These are phyloP conservation scores for Rhinichthys osculus DNA, from an alignment of 2,797 vertebrate species.

Conservation along the genomic window DNA sequence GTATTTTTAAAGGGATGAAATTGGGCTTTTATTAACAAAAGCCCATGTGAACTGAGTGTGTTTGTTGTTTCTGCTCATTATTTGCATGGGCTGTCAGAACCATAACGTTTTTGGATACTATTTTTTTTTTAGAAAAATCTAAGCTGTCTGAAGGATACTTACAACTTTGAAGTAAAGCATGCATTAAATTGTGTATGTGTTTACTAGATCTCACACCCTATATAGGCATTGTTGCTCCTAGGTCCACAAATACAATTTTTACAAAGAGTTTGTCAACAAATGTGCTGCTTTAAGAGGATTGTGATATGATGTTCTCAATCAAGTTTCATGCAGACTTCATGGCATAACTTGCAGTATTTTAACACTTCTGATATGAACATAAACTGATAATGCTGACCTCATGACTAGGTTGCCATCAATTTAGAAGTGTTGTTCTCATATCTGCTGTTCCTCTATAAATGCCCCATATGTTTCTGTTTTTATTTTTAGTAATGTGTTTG, in stretches of 20 bases:
- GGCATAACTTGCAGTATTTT: background rate
- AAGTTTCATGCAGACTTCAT: background rate
- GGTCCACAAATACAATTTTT: background rate
- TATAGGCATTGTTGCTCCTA: background rate
- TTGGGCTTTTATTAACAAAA: background rate
- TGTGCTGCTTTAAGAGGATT: background rate
- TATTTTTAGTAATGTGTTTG: constrained; percentile 20
- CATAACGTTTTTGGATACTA: background rate
- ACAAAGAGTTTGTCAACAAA: background rate
- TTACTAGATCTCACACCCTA: background rate
- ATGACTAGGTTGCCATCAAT: background rate
- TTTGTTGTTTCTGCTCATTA: background rate
- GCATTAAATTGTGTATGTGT: background rate
- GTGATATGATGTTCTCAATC: background rate
- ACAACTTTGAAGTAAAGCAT: constrained; percentile 1
- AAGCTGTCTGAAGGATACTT: constrained; percentile 1
- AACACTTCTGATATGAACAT: background rate
- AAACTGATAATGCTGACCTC: background rate
- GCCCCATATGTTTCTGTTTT: constrained; percentile 13
- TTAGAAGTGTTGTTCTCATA: constrained; percentile 6
- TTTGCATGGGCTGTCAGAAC: background rate
- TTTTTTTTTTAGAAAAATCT: background rate
- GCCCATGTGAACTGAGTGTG: background rate
- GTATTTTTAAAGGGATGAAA: background rate
- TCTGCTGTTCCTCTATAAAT: constrained; percentile 2